Percentiles rank a stretch among this genome's conserved stretches.
Conservation (phyloP, 2,113 vertebrate genomes). For the Romanogobio albipinnatus region DNA sequence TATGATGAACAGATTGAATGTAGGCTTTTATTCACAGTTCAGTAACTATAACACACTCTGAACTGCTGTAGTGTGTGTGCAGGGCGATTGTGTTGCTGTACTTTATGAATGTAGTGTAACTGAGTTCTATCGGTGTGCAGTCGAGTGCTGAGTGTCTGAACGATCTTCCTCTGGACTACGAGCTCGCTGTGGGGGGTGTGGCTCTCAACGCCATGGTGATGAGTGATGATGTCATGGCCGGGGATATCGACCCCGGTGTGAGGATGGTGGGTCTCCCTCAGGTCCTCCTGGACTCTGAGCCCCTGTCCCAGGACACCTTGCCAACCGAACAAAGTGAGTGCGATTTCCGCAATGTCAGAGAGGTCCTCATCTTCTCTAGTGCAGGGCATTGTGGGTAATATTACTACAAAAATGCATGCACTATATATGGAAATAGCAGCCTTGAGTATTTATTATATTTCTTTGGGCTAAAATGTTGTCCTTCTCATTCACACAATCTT, state of each 20-base stretch:
- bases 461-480: no score
- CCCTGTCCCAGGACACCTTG: not conserved
- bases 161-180: conserved; percentile 88
- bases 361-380: not conserved
- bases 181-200: conserved; percentile 84
- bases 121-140: conserved; percentile 66
- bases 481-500: no score
- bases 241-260: conserved; percentile 85
- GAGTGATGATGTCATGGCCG: conserved; percentile 87
- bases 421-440: no score
- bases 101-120: not conserved
- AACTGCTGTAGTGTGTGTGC: not conserved
- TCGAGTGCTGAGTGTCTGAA: conserved; percentile 90
- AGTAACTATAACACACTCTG: not conserved
- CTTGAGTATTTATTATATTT: no score
- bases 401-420: not conserved
- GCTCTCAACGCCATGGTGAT: conserved; percentile 89
- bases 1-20: no score
- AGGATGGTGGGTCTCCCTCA: conserved; percentile 80
- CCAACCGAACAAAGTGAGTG: conserved; percentile 21
- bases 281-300: conserved; percentile 61
- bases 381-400: not conserved
- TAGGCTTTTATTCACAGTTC: not conserved
- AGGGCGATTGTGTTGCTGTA: not conserved
- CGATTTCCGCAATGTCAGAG: not conserved